Evolutionary conservation across 2,888 invertebrate genomes (phyloP).

Genomic region (Oscheius sp.): DNA sequence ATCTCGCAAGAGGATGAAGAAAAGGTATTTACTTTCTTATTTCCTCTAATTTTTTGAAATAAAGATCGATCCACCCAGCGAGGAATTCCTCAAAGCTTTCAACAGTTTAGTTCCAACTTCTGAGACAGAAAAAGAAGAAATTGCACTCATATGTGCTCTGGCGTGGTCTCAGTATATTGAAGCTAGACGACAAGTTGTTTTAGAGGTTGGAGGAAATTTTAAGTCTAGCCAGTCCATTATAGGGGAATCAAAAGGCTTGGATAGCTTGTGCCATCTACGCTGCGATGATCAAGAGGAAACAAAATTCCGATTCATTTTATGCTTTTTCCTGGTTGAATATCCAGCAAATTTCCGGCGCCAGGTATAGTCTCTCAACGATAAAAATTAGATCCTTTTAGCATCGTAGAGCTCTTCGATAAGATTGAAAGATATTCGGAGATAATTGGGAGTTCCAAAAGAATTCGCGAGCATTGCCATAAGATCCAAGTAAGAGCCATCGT

Average conservation of each 20-base stretch:
- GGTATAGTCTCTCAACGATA: not conserved
- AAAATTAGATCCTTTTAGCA: too few species aligned
- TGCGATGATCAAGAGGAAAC: constrained; percentile 12
- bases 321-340: not conserved
- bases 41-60: not conserved
- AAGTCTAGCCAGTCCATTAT: not conserved
- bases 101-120: constrained; percentile 9
- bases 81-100: not conserved
- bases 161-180: constrained; percentile 22
- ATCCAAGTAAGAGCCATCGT: constrained; percentile 71
- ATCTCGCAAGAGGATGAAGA: not conserved
- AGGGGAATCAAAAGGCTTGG: constrained; percentile 23
- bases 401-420: constrained; percentile 91
- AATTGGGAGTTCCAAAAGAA: constrained; percentile 85
- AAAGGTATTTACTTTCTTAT: not conserved
- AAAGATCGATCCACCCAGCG: constrained; percentile 11
- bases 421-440: constrained; percentile 94
- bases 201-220: constrained; percentile 16
- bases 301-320: not conserved
- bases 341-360: not conserved
- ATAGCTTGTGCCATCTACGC: constrained; percentile 22
- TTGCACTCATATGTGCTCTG: not conserved
- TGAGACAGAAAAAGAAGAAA: constrained; percentile 3
- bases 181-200: constrained; percentile 19
- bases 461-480: constrained; percentile 81